Evolutionary conservation across 2,888 invertebrate genomes (phyloP).

Genomic region (Pocota personata): DNA sequence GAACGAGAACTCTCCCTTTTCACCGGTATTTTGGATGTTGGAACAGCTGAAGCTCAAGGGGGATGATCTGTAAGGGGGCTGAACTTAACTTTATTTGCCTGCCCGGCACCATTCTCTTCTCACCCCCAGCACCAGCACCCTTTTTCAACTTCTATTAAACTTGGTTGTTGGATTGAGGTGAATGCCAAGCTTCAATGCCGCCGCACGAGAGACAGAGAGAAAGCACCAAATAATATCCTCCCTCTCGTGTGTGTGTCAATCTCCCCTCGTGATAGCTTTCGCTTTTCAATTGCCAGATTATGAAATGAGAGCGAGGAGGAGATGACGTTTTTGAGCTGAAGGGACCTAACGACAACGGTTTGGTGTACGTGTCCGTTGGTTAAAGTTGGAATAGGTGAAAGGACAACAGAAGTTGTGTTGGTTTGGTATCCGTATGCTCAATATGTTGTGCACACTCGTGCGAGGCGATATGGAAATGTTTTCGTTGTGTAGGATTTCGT

Average conservation of each 20-base stretch:
- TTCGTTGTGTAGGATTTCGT: background rate
- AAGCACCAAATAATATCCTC: slow-evolving; percentile 31
- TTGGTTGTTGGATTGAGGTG: slow-evolving; percentile 66
- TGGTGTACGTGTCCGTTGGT: background rate
- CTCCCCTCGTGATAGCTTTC: slow-evolving; percentile 59
- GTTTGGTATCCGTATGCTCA: background rate
- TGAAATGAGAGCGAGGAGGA: slow-evolving; percentile 51
- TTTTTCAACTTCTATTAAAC: slow-evolving; percentile 56
- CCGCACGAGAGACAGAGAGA: slow-evolving; percentile 40
- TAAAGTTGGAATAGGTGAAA: slow-evolving; percentile 20
- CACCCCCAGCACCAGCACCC: slow-evolving; percentile 22
- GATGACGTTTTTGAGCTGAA: slow-evolving; percentile 2
- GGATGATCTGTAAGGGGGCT: background rate
- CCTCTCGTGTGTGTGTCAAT: slow-evolving; percentile 9
- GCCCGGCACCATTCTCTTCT: background rate
- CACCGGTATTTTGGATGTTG: slow-evolving; percentile 51
- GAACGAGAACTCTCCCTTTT: slow-evolving; percentile 71
- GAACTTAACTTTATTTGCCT: slow-evolving; percentile 58
- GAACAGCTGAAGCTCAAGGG: slow-evolving; percentile 52
- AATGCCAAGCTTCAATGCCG: slow-evolving; percentile 70
- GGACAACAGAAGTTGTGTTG: slow-evolving; percentile 44
- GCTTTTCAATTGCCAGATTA: slow-evolving; percentile 65
- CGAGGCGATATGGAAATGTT: background rate
- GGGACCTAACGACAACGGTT: background rate
- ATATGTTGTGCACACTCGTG: too few relatives aligned